These are phyloP conservation scores for Hypercompe scribonia DNA, from an alignment of 2,888 invertebrate genomes.

Conservation along the genomic window DNA sequence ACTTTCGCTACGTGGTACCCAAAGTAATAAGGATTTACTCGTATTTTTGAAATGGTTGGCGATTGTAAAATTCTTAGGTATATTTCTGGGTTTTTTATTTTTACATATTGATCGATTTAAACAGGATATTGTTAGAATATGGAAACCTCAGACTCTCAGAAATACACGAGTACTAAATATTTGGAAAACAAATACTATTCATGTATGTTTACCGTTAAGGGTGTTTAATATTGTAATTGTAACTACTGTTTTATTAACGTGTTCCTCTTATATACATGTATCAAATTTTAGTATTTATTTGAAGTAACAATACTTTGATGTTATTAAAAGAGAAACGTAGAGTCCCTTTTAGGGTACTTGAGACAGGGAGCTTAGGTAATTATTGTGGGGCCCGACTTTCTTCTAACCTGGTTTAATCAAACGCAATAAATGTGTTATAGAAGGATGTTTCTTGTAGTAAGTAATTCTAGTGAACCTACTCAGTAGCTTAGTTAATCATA, in stretches of 20 bases:
- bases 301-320: too few relatives aligned
- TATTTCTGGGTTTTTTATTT: not conserved
- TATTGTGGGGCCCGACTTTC: too few relatives aligned
- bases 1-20: constrained; percentile 5
- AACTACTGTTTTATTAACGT: not conserved
- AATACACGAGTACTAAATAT: not conserved
- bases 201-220: not conserved
- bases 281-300: too few relatives aligned
- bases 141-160: not conserved
- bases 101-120: not conserved
- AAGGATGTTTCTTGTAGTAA: too few relatives aligned
- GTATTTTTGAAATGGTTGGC: not conserved
- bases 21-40: constrained; percentile 3
- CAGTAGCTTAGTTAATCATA: too few relatives aligned
- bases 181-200: not conserved
- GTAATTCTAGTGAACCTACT: too few relatives aligned
- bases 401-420: too few relatives aligned
- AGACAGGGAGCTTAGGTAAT: too few relatives aligned
- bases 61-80: not conserved
- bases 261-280: too few relatives aligned
- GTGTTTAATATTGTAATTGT: not conserved
- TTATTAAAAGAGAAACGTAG: too few relatives aligned
- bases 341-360: too few relatives aligned
- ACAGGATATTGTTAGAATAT: not conserved
- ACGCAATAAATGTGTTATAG: too few relatives aligned